Percentiles rank a stretch among this genome's conserved stretches.
These are phyloP conservation scores for Diplodus sargus DNA, from an alignment of 2,797 vertebrate species.

Conservation along the genomic window DNA sequence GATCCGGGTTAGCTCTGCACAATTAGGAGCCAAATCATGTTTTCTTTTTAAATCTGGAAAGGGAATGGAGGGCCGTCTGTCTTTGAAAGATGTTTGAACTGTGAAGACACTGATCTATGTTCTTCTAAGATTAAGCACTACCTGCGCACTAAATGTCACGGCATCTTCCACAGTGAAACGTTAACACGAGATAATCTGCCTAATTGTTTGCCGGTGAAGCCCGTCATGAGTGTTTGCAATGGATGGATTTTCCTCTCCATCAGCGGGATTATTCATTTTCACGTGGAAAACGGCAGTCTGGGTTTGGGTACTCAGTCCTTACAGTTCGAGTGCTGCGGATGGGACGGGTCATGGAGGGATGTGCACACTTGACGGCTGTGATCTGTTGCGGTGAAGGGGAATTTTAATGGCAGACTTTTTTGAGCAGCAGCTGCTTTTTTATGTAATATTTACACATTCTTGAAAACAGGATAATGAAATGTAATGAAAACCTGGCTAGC, in stretches of 20 bases:
- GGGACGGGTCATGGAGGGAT: conserved; percentile 2
- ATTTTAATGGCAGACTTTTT: background rate
- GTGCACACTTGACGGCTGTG: background rate
- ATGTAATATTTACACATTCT: conserved; percentile 6
- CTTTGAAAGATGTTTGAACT: no score
- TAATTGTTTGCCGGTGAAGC: conserved; percentile 12
- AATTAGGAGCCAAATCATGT: background rate
- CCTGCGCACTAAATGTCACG: background rate
- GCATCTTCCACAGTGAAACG: background rate
- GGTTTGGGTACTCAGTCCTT: conserved; percentile 9
- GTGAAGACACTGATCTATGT: no score
- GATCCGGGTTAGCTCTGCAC: background rate
- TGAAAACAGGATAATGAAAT: background rate
- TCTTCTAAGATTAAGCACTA: background rate
- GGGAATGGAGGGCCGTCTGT: background rate
- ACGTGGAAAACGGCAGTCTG: conserved; percentile 11
- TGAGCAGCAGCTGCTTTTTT: background rate
- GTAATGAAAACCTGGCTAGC: background rate
- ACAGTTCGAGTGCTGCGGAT: conserved; percentile 35
- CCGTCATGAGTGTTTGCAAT: conserved; percentile 1
- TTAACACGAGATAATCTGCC: background rate
- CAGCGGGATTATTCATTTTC: conserved; percentile 21
- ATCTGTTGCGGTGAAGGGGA: background rate
- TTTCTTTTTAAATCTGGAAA: background rate
- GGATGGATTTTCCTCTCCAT: conserved; percentile 19